Base-by-base conservation (phyloP, 2,888 invertebrate species). In the Schizotus pectinicornis region DNA sequence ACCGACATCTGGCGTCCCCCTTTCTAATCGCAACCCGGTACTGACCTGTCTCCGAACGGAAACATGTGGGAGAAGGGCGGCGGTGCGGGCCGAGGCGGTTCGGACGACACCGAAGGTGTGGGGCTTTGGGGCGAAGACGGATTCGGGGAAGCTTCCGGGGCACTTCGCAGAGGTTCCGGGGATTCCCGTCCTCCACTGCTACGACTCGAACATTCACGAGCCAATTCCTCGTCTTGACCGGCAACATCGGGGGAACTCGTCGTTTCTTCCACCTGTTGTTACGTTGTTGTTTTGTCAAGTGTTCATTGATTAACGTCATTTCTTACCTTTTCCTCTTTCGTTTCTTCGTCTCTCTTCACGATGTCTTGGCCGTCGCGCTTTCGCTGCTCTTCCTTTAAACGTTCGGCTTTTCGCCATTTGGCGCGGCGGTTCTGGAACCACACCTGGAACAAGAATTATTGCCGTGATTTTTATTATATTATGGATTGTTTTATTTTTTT, bases 351-450 rank as follows among this genome's bases (percentile, higher is more conserved):
- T 58, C 87, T 81, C 67, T 86, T 85, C 13, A 87, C 82, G 68
- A 86, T 82, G 36, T 88, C 88, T 46, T 85, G 85, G 8, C 90
- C 91, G 71, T 92, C 92, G 46, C 92, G 82, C 76, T 92, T 94
- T 59, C 93, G 83, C 77, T 94, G 93, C 73, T 95, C 95, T 75
- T 95, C 94, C 82, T 94, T 94, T 76, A 95, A 85, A 32, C 95
- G 84, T 79, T 95, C 94, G 41, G 93, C 94, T 80, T 95, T 95
- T 61, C 95, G 85, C 94, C 94, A 95, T 80, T 95, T 95, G 36
- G 95, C 95, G 56, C 95, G 84, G 38, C 95, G 86, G 75, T 95
- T 95, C 85, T 95, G 94, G 77, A 94, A 94, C 94, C 94, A 95
- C 32, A 94, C 94, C 94, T 94, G 80, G 1, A 74, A 76, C 37